Evolutionary conservation across 2,888 invertebrate species (phyloP), one percentile per base, ranked within the genome.

Genomic region (Sabatieria punctata): DNA sequence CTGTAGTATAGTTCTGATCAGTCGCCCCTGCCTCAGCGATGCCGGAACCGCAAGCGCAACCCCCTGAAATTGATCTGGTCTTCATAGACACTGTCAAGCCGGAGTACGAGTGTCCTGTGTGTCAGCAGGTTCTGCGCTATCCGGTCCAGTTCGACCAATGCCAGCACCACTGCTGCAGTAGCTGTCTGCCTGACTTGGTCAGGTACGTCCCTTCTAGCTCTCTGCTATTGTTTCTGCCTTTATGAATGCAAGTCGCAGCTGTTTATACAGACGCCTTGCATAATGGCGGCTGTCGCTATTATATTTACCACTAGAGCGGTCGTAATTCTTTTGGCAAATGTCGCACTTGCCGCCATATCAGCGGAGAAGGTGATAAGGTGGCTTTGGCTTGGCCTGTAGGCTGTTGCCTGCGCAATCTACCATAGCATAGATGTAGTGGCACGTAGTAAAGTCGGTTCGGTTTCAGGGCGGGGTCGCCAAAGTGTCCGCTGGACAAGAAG

Each of bases 71-170:
- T 19, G 46, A 46, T 2, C 19, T 46, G 33, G 46, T 41, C 13
- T 46, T 46, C 24, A 15, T 46, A 3, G 46, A 46, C 4, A 13
- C 30, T 1, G 50, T 63, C 13, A 55, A 60, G 22, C 57, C 57
- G 51, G 55, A 56, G 25, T 60, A 59, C 44, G 57, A 59, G 46
- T 64, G 64, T 49, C 57, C 56, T 4, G 57, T 61, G 2, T 64
- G 63, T 33, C 19, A 36, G 22, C 46, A 46, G 23, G 45, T 43
- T n/a, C 54, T 64, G 4, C 49, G 58, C 25, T 59, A 58, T 49
- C 63, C 64, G 1, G 57, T 64, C 19, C 57, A 57, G 54, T 64
- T 64, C 43, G 59, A 62, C 41, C 54, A 57, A 36, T 64, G 64
- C 46, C 58, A 59, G 3, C 64, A 64, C 50, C 49, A 58, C 41